Percentiles rank a stretch among this genome's conserved stretches.
phyloP scores from a whole-genome alignment of 1,140 invertebrate species.

The Megathymus violae region DNA sequence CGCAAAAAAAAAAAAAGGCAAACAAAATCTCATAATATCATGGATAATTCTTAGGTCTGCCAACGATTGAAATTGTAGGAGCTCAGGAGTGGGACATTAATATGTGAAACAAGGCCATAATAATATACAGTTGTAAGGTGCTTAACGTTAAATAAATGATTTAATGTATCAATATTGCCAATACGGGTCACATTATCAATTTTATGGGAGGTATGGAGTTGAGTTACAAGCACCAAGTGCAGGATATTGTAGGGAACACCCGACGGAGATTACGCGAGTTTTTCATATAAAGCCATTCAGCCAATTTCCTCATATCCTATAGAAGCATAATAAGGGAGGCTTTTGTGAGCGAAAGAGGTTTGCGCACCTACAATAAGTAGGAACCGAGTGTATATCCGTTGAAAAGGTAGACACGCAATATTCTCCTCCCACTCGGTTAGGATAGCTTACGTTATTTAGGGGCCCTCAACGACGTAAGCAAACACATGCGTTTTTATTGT shows the following conservation, averaged over 20 bases:
- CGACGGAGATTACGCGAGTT: constrained; percentile 76
- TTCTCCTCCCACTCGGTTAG: constrained; percentile 62
- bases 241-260: constrained; percentile 70
- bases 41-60: no score
- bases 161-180: constrained; percentile 1
- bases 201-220: constrained; percentile 25
- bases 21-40: no score
- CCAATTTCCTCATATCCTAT: constrained; percentile 82
- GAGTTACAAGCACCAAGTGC: constrained; percentile 58
- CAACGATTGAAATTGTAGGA: no score
- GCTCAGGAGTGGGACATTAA: no score
- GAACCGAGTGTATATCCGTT: constrained; percentile 62
- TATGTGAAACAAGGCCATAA: constrained; percentile 6
- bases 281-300: constrained; percentile 82
- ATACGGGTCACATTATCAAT: constrained; percentile 26
- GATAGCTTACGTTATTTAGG: constrained; percentile 71
- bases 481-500: constrained; percentile 58
- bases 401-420: constrained; percentile 66
- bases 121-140: no score
- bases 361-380: constrained; percentile 72
- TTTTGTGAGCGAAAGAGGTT: constrained; percentile 78
- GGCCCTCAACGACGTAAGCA: constrained; percentile 57
- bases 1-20: no score
- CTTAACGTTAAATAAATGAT: no score
- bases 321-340: constrained; percentile 78